Evolutionary conservation across 2,888 invertebrate species (phyloP), one percentile per base, ranked within the genome.

Genomic region (Ennomos quercinarius): DNA sequence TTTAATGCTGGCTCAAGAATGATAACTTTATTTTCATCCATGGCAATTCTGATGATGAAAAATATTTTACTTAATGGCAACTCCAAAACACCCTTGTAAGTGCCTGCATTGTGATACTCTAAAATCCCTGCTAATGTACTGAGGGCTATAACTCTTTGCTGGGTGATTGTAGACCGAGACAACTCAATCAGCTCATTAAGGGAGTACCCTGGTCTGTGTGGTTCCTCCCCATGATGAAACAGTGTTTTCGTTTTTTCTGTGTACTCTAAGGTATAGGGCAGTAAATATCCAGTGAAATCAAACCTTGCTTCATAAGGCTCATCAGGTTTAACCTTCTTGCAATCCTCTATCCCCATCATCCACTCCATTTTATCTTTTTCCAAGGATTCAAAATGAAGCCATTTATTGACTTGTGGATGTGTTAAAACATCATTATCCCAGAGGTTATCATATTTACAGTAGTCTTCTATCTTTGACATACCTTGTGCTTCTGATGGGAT

Each of bases 141-240:
- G 11, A 99, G 90, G 1, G 98, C 97, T 53, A 97, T 93, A 0
- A 95, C 94, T 72, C 98, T 94, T 86, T 99, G 99, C 75, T 98
- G 98, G 12, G 94, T 93, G n/a, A 97, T 93, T 43, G 95, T 93
- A 0, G 97, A 96, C 75, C 95, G 91, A 37, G 96, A 95, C 1
- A 99, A 87, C 64, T 96, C 95, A 72, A 98, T 95, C 0, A 99
- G 84, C 87, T 99, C 99, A 68, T 96, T 96, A 10, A 99, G 83
- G 0, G 98, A 95, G 83, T 99, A 99, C 0, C 99, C 99, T 2
- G 99, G 97, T 62, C 98, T 93, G 63, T 96, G 96, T 8, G 98
- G 96, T 82, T 99, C 99, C 67, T 97, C 96, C 0, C 98, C 98
- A 85, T 99, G 99, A 83, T 99, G 97, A 84, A 98, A 98, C 11